Percentiles rank a stretch among this genome's conserved stretches.
phyloP scores from a whole-genome alignment of 2,797 vertebrate genomes.

The Anisognathus igniventris region DNA sequence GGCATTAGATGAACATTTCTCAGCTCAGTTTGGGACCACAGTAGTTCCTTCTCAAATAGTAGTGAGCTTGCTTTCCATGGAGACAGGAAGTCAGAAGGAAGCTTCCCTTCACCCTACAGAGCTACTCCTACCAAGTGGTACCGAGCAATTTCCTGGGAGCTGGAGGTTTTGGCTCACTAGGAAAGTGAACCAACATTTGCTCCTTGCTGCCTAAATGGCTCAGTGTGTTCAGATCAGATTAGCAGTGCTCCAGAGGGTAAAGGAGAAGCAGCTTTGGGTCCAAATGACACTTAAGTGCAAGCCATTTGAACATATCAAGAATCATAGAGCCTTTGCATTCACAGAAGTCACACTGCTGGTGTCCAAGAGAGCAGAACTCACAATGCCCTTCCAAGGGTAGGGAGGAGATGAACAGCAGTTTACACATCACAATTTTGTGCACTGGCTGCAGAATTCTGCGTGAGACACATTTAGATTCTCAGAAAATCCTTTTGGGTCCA shows the following conservation, averaged over 20 bases:
- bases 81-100: neutral
- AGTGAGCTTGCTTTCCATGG: neutral
- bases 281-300: neutral
- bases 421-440: neutral
- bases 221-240: neutral
- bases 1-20: neutral
- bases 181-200: neutral
- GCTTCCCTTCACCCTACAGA: neutral
- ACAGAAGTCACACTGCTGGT: neutral
- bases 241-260: neutral
- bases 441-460: neutral
- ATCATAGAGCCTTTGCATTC: neutral
- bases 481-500: neutral
- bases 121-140: neutral
- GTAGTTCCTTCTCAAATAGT: neutral
- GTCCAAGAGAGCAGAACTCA: neutral
- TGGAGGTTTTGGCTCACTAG: neutral
- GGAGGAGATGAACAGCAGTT: neutral
- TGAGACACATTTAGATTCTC: neutral
- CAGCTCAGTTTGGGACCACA: neutral
- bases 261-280: neutral
- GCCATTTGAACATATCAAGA: neutral
- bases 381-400: neutral
- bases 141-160: neutral
- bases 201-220: neutral